Base-by-base conservation (phyloP, 2,113 vertebrate species). In the Xiphophorus couchianus region DNA sequence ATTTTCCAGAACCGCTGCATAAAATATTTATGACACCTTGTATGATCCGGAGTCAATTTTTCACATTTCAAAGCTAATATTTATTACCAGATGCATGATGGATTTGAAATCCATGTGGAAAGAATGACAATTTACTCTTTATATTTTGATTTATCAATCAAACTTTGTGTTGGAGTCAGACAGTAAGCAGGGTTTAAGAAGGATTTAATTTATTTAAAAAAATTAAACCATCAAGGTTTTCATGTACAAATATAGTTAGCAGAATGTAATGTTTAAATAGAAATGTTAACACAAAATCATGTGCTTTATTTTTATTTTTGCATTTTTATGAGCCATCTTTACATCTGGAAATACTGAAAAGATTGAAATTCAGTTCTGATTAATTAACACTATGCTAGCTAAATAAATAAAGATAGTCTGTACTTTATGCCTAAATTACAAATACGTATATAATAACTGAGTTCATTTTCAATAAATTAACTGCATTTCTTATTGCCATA, bases 1-100 rank as follows among this genome's bases (percentile, higher is more conserved):
- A 94, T 93, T 77, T 73, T 58, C 51, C 63, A 71, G 44, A 80
- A 83, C 76, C 74, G 78, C 68, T 51, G 35, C 75, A 88, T 91
- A n/a, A 93, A 93, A 90, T 89, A 93, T 93, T 88, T 76, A 93
- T 86, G 86, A 12, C 70, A 33, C 69, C 74, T 71, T 39, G 25
- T 80, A 81, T 81, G 72, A 89, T 73, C 77, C 42, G n/a, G 66
- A 76, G 69, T 71, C 70, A 22, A 72, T 39, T 76, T 77, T 75
- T 81, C 65, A 69, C 67, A 37, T 66, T 12, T 64, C 6, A 28
- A 35, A 69, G 6, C 13, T 19, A 13, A 39, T 9, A 1, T 81
- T 28, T 51, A 0, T 17, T 27, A 29, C 80, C 58, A 61, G 12
- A 39, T 62, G 13, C 12, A 42, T 2, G 3, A 54, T 42, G 30